Evolutionary conservation across 2,797 vertebrate species (phyloP), one percentile per base, ranked within the genome.

Genomic region (Buceros bicornis): DNA sequence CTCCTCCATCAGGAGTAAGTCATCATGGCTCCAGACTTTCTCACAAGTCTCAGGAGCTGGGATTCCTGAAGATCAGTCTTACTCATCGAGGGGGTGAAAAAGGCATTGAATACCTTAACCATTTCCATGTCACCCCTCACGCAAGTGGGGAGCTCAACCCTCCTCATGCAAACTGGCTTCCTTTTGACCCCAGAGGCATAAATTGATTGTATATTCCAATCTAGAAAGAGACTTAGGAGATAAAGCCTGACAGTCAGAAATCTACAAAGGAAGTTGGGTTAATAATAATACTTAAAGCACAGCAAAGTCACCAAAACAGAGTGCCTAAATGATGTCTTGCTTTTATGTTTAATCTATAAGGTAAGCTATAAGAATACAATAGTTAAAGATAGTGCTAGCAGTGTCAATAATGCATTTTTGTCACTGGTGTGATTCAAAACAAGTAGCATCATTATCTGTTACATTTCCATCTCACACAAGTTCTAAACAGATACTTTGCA

Each of bases 401-500:
- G 10, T 12, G 69, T 76, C 43, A 54, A 21, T 65, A 29, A 51
- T 26, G 22, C 21, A 17, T 58, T 94, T 69, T 89, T 87, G 35
- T 28, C 67, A 76, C 47, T 4, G 6, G 3, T 70, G 48, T 60
- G n/a, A 94, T 70, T 85, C 51, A 66, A 76, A 95, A n/a, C 56
- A 93, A 40, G 67, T 90, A 77, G 43, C 31, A 56, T 73, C 8
- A 2, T 40, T 85, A 70, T 53, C 21, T 47, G 58, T 72, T 62
- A 84, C 20, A 82, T 84, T 90, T 92, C 40, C 74, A 19, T 77
- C 84, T 91, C 81, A 80, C 64, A 80, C 61, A 48, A 80, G 65
- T 90, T 94, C 71, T 70, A 80, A 89, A 56, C 64, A 82, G 61
- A 86, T 26, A 90, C 53, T 95, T 78, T 91, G 78, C 64, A 82